phyloP scores from a whole-genome alignment of 2,888 invertebrate genomes.

The Idaea aversata region DNA sequence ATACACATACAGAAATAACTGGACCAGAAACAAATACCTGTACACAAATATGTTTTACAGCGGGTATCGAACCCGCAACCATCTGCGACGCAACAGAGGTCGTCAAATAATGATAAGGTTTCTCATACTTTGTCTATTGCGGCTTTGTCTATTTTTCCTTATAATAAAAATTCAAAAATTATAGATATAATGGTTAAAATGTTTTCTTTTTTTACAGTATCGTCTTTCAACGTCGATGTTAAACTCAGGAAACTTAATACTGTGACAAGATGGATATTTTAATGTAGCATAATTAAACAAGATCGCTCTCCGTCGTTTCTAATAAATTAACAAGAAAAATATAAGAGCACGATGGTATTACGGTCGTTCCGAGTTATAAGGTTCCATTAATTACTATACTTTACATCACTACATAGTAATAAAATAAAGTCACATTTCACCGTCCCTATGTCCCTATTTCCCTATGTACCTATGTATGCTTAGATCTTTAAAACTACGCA shows the following conservation, averaged over 20 bases:
- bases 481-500: too few relatives aligned
- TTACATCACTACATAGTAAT: too few relatives aligned
- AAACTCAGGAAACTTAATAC: not conserved
- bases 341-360: not conserved
- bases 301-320: not conserved
- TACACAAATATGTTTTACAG: too few relatives aligned
- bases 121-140: not conserved
- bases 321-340: slow-evolving; percentile 2
- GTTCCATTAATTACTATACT: not conserved
- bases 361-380: not conserved
- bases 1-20: too few relatives aligned
- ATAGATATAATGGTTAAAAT: not conserved
- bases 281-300: slow-evolving; percentile 3
- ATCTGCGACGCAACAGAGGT: too few relatives aligned
- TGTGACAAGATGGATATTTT: not conserved
- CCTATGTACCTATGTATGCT: too few relatives aligned
- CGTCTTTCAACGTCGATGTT: not conserved
- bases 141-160: not conserved
- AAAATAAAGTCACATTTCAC: too few relatives aligned
- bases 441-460: too few relatives aligned
- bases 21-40: too few relatives aligned
- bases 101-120: too few relatives aligned
- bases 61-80: too few relatives aligned
- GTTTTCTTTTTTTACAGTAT: not conserved
- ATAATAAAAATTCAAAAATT: not conserved